Conservation (phyloP, 2,113 vertebrate genomes). For the Agelaius phoeniceus region DNA sequence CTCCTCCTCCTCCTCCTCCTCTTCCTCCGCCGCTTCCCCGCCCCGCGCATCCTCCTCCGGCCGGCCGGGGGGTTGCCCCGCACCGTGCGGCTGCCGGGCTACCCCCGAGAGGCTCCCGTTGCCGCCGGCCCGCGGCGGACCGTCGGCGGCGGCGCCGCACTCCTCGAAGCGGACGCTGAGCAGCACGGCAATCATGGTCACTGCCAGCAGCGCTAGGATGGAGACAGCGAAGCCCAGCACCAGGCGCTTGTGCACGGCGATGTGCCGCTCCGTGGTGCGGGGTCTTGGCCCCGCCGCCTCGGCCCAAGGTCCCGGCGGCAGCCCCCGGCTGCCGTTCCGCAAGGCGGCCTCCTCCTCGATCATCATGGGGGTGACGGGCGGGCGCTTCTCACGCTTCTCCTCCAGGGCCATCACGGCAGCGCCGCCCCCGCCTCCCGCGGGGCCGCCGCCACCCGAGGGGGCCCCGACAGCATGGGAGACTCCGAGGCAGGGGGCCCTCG, state of each 20-base stretch:
- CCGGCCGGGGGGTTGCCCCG: slow-evolving; percentile 23
- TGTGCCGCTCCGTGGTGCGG: slow-evolving; percentile 88
- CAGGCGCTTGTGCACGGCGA: slow-evolving; percentile 87
- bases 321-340: slow-evolving; percentile 77
- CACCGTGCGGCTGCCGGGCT: slow-evolving; percentile 61
- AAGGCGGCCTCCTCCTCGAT: slow-evolving; percentile 84
- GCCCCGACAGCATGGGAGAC: slow-evolving; percentile 34
- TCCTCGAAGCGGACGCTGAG: slow-evolving; percentile 90
- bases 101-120: slow-evolving; percentile 60
- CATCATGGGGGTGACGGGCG: slow-evolving; percentile 76
- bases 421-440: slow-evolving; percentile 46
- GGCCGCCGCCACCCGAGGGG: slow-evolving; percentile 65
- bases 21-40: not conserved
- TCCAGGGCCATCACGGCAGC: slow-evolving; percentile 75
- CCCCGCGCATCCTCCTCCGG: slow-evolving; percentile 29
- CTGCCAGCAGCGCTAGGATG: slow-evolving; percentile 87
- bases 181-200: slow-evolving; percentile 88
- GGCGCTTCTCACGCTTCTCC: slow-evolving; percentile 71
- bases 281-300: slow-evolving; percentile 75
- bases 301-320: slow-evolving; percentile 40
- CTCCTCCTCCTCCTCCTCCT: slow-evolving; percentile 47
- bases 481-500: not conserved
- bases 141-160: slow-evolving; percentile 71
- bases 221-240: slow-evolving; percentile 90
- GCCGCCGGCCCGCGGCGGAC: slow-evolving; percentile 3